Evolutionary conservation across 1,140 invertebrate species (phyloP), one percentile per base, ranked within the genome.

Genomic region (Elysia chlorotica): DNA sequence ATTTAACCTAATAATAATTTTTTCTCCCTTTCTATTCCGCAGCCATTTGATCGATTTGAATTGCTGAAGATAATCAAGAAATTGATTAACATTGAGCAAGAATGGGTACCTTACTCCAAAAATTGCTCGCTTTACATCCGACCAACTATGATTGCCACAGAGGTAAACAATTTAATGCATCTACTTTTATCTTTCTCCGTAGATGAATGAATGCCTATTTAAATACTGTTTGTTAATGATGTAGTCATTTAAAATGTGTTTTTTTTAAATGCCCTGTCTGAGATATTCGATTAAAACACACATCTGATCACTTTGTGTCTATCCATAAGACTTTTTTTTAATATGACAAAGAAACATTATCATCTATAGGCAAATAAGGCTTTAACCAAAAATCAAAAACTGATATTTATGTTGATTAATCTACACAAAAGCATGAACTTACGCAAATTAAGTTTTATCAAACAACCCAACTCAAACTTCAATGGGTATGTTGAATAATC

Each of bases 141-240:
- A 81, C 98, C 98, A 53, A 98, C 98, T 0, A 88, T 98, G 37
- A 99, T 99, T 85, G 97, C 94, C 70, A 97, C 95, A 72, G 97
- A 99, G 89, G 96, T 98, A 90, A 92, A 91, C 90, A 78, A 56
- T 56, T 36, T 23, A 36, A 35, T 57, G 5, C 28, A 35, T 61
- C 33, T 41, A 37, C 23, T 57, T 28, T 35, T 35, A 6, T 23
- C 57, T 19, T 56, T 31, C 17, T 57, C 28, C 17, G 10, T 59
- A 19, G 28, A 6, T 59, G 31, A 17, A 35, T n/a, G n/a, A 48
- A 10, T 48, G 38, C 21, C 30, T 53, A 2, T 68, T 54, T 0
- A 65, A 14, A 41, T 41, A 30, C 3, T 38, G 31, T 21, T 6
- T 0, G 6, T 30, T 0, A 25, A 28, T 4, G n/a, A 25, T 62